phyloP scores from a whole-genome alignment of 1,140 invertebrate genomes.

The Hycleus phaleratus region DNA sequence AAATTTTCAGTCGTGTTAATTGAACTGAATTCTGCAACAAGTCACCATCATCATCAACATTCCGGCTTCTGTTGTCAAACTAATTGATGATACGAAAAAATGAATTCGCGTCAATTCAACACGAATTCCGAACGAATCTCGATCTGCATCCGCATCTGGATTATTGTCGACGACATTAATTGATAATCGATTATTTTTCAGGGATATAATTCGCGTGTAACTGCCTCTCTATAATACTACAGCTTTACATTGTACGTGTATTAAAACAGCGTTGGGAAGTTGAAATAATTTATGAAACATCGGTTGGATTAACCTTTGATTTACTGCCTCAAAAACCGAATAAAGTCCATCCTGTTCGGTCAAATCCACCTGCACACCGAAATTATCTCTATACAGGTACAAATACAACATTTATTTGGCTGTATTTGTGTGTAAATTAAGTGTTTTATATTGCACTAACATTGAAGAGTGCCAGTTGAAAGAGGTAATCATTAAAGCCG shows the following conservation, averaged over 20 bases:
- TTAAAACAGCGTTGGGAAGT: slow-evolving; percentile 1
- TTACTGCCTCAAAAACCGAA: neutral
- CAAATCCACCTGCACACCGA: neutral
- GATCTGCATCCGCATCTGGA: too few species aligned
- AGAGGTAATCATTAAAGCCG: slow-evolving; percentile 29
- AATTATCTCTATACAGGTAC: neutral
- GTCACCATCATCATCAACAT: too few species aligned
- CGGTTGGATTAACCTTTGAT: neutral
- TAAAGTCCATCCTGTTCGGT: neutral
- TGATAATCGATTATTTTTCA: too few species aligned
- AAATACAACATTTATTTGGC: slow-evolving; percentile 6
- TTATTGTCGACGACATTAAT: too few species aligned
- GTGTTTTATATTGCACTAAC: too few species aligned
- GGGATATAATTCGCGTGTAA: too few species aligned
- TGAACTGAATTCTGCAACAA: too few species aligned
- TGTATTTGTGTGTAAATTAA: neutral
- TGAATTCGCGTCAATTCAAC: too few species aligned
- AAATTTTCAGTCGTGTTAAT: too few species aligned
- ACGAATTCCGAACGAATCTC: too few species aligned
- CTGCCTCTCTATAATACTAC: neutral
- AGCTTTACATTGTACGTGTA: neutral
- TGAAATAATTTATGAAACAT: slow-evolving; percentile 9
- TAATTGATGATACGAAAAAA: too few species aligned
- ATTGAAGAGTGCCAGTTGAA: neutral
- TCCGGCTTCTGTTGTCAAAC: too few species aligned